Evolutionary conservation across 2,888 invertebrate genomes (phyloP), one percentile per base, ranked within the genome.

Genomic region (Deroplatys truncata): DNA sequence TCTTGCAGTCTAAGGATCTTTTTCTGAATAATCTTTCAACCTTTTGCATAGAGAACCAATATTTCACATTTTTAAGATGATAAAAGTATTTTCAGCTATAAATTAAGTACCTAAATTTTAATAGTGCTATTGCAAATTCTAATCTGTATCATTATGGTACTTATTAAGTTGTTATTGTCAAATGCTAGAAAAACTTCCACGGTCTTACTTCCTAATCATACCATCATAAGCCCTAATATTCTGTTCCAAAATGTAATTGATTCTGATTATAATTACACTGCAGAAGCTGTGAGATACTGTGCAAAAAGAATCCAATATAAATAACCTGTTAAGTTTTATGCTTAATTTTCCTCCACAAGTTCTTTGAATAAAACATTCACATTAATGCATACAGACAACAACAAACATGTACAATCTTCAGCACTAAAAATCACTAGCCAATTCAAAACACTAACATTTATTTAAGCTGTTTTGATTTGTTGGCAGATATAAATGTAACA

Each of bases 331-430:
- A 72, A 25, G 7, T 25, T 20, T 72, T 20, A 72, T 4, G 56
- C 56, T 72, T 15, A 72, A 16, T 72, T 72, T 72, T 72, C 20
- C 56, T 72, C 25, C 25, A 72, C 25, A 72, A 72, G 56, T 72
- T 72, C 56, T 72, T 72, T 72, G 56, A 72, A 72, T 72, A 72
- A 72, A 72, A 72, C 56, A 72, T 72, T 82, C 87, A 87, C 87
- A 87, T 43, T 43, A 83, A 87, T 35, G 49, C 82, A 87, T 83
- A 87, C 87, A 87, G 29, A 87, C 35, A 72, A 83, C 87, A 83
- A 8, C 82, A 87, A 82, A 87, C 16, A 87, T 83, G 83, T 82
- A 82, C 82, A 87, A 10, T 35, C 15, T 82, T 82, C 83, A 87
- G 35, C 25, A 82, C 83, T 87, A 87, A 82, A 87, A 87, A 82